A percentile compares a stretch with the other conserved stretches of the same genome.
These are phyloP conservation scores for Spialia ferax DNA, from an alignment of 2,888 invertebrate species.

Conservation along the genomic window DNA sequence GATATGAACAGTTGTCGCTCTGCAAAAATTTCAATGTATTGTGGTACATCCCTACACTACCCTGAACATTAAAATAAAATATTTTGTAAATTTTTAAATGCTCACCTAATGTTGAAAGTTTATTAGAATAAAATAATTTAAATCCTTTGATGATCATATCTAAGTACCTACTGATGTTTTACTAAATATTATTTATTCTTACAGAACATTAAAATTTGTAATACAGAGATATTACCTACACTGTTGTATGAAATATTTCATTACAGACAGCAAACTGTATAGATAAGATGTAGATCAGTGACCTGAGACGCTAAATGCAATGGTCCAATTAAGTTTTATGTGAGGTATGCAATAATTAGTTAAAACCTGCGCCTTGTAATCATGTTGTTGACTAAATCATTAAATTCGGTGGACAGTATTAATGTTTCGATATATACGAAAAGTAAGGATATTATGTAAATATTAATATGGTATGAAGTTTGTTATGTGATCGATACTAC, in stretches of 20 bases:
- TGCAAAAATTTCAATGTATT: no score
- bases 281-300: neutral
- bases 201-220: no score
- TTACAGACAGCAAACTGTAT: neutral
- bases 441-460: conserved; percentile 28
- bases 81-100: no score
- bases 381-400: conserved; percentile 12
- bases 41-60: no score
- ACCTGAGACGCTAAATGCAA: conserved; percentile 9
- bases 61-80: no score
- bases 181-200: no score
- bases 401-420: conserved; percentile 19
- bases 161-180: no score
- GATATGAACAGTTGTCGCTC: no score
- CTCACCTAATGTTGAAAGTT: no score
- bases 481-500: conserved; percentile 38
- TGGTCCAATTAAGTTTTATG: conserved; percentile 33
- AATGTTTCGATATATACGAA: conserved; percentile 3
- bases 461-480: conserved; percentile 29
- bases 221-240: neutral
- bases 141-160: no score
- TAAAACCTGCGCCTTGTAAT: conserved; percentile 22
- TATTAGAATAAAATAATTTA: no score
- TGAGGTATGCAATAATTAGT: conserved; percentile 32
- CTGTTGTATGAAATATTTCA: neutral